A percentile compares a stretch with the other conserved stretches of the same genome.
Conservation (phyloP, 2,113 vertebrate genomes). For the Prunella himalayana region DNA sequence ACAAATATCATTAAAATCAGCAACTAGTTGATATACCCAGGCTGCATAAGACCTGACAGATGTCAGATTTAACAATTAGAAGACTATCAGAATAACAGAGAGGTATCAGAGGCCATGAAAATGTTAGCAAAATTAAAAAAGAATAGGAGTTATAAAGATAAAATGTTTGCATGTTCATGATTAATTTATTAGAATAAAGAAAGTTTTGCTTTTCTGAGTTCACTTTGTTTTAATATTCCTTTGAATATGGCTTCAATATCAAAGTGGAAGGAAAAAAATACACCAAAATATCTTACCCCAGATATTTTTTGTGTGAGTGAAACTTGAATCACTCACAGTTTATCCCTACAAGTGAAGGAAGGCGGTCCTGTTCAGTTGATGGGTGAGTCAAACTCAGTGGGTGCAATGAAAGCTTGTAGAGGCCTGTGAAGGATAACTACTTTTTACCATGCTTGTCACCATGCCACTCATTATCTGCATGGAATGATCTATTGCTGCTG, state of each 20-base stretch:
- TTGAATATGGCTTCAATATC: not conserved
- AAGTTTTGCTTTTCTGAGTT: not conserved
- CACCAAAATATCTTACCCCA: not conserved
- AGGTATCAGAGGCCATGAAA: not conserved
- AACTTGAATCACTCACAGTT: not conserved
- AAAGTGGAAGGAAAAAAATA: not conserved
- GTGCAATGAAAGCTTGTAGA: not conserved
- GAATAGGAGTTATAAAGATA: not conserved
- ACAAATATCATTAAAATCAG: not conserved
- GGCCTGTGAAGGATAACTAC: not conserved
- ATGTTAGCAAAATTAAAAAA: not conserved
- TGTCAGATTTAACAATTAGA: not conserved
- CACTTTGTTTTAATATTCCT: not conserved
- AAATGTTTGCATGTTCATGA: not conserved
- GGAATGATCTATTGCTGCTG: conserved; percentile 28
- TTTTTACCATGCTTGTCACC: conserved; percentile 14
- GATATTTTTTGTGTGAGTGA: not conserved
- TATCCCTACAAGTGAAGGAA: not conserved
- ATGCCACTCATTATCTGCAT: not conserved
- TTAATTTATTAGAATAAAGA: not conserved
- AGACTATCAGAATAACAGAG: not conserved
- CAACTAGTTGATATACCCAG: not conserved
- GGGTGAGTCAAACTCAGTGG: not conserved
- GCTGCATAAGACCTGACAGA: not conserved
- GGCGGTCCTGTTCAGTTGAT: not conserved